A percentile compares a stretch with the other conserved stretches of the same genome.
Evolutionary conservation across 2,888 invertebrate genomes (phyloP).

Genomic region (Seira ritae): DNA sequence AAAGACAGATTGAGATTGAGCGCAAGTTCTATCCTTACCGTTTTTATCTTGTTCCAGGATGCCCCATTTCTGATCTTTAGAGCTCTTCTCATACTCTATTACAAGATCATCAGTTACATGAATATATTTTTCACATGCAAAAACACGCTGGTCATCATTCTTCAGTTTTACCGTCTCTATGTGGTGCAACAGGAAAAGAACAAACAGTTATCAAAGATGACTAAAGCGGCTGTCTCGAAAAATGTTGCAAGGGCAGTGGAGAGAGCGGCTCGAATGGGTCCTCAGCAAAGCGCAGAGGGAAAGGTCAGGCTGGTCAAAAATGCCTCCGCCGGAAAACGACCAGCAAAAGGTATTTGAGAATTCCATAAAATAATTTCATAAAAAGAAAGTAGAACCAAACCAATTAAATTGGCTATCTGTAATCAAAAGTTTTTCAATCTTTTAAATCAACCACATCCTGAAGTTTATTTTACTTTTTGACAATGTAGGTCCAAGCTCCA

Average conservation of each 20-base stretch:
- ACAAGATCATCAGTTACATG: slow-evolving; percentile 93
- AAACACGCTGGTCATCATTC: slow-evolving; percentile 90
- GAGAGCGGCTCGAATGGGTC: slow-evolving; percentile 68
- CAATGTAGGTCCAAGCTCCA: slow-evolving; percentile 45
- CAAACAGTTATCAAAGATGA: slow-evolving; percentile 71
- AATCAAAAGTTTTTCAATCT: no score
- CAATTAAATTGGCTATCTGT: not conserved
- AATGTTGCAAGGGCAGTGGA: slow-evolving; percentile 72
- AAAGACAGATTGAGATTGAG: no score
- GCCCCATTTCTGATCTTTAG: slow-evolving; percentile 92
- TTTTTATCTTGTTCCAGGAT: slow-evolving; percentile 77
- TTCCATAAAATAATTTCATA: not conserved
- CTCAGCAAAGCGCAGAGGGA: slow-evolving; percentile 37
- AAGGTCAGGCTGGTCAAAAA: slow-evolving; percentile 49
- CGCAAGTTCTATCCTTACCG: not conserved
- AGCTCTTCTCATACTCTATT: slow-evolving; percentile 90
- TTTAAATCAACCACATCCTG: not conserved
- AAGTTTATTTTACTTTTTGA: no score
- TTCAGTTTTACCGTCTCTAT: slow-evolving; percentile 90
- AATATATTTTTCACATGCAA: slow-evolving; percentile 97
- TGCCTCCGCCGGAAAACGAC: slow-evolving; percentile 22
- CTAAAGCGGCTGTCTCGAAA: slow-evolving; percentile 66
- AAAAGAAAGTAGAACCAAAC: not conserved
- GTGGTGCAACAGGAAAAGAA: slow-evolving; percentile 81
- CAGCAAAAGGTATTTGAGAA: slow-evolving; percentile 43